Evolutionary conservation across 2,113 vertebrate species (phyloP).

Genomic region (Sinocyclocheilus anophthalmus): DNA sequence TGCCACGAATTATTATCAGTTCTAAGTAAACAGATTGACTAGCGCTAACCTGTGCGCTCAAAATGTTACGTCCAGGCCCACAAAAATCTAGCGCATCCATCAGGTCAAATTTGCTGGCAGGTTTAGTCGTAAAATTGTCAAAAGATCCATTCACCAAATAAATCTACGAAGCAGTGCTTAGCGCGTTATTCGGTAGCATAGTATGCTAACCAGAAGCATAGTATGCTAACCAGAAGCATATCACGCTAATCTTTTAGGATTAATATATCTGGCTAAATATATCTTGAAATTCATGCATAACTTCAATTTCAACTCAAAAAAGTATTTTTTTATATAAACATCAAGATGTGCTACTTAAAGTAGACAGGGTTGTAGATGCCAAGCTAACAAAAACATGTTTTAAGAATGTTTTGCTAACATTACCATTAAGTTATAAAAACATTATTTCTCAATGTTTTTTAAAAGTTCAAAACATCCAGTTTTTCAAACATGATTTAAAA

Average conservation of each 20-base stretch:
- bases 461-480: no score
- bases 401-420: no score
- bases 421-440: no score
- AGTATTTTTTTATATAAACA: neutral
- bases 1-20: neutral
- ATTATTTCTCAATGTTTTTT: no score
- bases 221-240: neutral
- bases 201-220: neutral
- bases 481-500: no score
- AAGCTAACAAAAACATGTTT: neutral
- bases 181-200: neutral
- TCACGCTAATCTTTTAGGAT: no score
- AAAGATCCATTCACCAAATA: constrained; percentile 25
- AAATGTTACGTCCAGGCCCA: neutral
- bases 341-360: neutral
- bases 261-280: neutral
- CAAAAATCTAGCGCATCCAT: neutral
- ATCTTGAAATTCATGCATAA: neutral
- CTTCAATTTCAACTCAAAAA: no score
- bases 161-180: neutral
- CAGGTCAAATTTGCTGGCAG: constrained; percentile 21
- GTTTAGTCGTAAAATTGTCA: constrained; percentile 11
- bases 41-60: neutral
- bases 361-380: neutral
- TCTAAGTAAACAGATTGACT: neutral